A percentile compares a stretch with the other conserved stretches of the same genome.
Evolutionary conservation across 2,113 vertebrate species (phyloP).

Genomic region (Raja brachyura): DNA sequence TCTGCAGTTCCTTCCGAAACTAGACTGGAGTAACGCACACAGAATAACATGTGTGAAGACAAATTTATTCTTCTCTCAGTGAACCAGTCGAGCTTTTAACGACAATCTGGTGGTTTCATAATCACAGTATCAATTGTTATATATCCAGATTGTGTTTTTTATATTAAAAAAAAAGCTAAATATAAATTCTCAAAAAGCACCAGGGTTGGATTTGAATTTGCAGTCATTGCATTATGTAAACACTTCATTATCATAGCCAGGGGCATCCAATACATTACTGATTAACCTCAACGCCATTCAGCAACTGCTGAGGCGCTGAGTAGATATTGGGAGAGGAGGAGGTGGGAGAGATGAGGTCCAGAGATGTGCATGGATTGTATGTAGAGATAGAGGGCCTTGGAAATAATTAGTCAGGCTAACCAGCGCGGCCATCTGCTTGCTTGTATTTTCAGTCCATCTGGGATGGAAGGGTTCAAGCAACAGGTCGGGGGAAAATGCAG

Average conservation of each 20-base stretch:
- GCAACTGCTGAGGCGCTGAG: not conserved
- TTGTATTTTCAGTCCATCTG: not conserved
- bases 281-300: not conserved
- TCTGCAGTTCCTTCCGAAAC: too few species aligned
- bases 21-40: too few species aligned
- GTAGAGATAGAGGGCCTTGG: not conserved
- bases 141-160: not conserved
- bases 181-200: not conserved
- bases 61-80: not conserved
- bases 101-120: not conserved
- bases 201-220: not conserved
- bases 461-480: not conserved
- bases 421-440: not conserved
- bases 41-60: not conserved
- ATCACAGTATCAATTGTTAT: not conserved
- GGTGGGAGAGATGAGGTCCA: not conserved
- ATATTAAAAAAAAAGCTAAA: not conserved
- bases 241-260: not conserved
- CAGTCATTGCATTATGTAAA: not conserved
- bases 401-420: not conserved
- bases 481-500: not conserved
- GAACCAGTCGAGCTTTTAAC: not conserved
- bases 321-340: not conserved
- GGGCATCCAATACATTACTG: not conserved
- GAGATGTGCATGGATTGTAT: not conserved